phyloP scores from a whole-genome alignment of 2,113 vertebrate species.

The Cavia porcellus region DNA sequence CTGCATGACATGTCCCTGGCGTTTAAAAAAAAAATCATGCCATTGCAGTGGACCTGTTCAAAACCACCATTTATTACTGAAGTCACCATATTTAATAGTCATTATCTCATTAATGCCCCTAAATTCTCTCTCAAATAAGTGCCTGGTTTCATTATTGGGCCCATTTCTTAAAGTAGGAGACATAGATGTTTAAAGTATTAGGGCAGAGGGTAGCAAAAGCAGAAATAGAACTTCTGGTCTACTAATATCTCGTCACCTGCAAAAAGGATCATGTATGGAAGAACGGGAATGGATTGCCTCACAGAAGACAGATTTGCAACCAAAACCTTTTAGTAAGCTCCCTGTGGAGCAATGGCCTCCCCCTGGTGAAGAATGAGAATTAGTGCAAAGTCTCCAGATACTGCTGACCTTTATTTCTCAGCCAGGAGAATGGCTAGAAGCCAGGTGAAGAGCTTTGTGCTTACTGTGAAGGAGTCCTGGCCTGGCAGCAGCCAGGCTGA shows the following conservation, averaged over 20 bases:
- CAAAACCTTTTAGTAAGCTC: slow-evolving; percentile 12
- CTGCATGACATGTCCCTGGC: not conserved
- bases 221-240: slow-evolving; percentile 1
- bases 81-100: slow-evolving; percentile 8
- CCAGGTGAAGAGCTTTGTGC: not conserved
- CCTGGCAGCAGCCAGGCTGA: not conserved
- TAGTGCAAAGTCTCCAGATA: not conserved
- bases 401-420: not conserved
- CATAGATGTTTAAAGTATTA: not conserved
- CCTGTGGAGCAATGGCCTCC: not conserved
- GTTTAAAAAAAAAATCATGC: not conserved
- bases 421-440: slow-evolving; percentile 10
- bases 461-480: not conserved
- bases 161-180: slow-evolving; percentile 42
- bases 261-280: not conserved
- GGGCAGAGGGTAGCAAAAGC: not conserved
- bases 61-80: slow-evolving; percentile 49
- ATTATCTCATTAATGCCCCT: slow-evolving; percentile 63
- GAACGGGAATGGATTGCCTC: not conserved
- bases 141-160: slow-evolving; percentile 34
- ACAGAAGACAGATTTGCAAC: not conserved
- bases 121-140: slow-evolving; percentile 46
- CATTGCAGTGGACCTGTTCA: not conserved
- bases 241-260: not conserved
- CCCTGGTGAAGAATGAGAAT: not conserved